phyloP scores from a whole-genome alignment of 2,113 vertebrate species.

The Callopanchax toddi region DNA sequence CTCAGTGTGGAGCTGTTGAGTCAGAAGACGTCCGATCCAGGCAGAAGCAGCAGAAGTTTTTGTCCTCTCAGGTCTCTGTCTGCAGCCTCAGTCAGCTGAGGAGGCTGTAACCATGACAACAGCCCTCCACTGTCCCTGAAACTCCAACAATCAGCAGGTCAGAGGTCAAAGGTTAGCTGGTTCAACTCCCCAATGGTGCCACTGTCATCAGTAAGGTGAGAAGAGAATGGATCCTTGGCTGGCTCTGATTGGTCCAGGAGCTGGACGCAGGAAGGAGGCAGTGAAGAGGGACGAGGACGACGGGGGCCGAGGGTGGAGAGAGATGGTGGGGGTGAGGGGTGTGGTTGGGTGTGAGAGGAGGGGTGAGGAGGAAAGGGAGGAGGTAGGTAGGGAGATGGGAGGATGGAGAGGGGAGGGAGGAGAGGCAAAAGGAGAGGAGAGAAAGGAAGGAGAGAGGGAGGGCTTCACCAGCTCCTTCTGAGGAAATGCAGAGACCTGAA shows the following conservation, averaged over 20 bases:
- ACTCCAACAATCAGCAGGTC: conserved; percentile 21
- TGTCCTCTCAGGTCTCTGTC: conserved; percentile 12
- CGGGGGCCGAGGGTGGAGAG: conserved; percentile 87
- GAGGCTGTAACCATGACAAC: conserved; percentile 17
- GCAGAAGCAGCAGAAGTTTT: background rate
- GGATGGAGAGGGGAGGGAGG: too few species aligned
- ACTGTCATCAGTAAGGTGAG: conserved; percentile 83
- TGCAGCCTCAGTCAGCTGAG: conserved; percentile 9
- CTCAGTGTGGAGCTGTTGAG: background rate
- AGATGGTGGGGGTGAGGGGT: conserved; percentile 81
- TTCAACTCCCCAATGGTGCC: background rate
- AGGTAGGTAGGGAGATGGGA: conserved; percentile 76
- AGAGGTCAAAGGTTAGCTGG: conserved; percentile 6
- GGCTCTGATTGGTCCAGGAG: conserved; percentile 89
- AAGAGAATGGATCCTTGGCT: conserved; percentile 91
- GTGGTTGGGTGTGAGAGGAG: conserved; percentile 80
- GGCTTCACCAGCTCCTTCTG: conserved; percentile 92
- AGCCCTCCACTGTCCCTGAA: background rate
- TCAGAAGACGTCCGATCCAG: background rate
- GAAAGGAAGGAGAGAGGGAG: conserved; percentile 82
- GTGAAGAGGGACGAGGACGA: conserved; percentile 86
- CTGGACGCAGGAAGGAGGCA: conserved; percentile 88
- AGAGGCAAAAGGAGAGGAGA: conserved; percentile 87
- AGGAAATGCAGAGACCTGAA: conserved; percentile 45
- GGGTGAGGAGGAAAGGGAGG: conserved; percentile 84